Conservation (phyloP, 1,140 invertebrate genomes). For the Hyphantria cunea region DNA sequence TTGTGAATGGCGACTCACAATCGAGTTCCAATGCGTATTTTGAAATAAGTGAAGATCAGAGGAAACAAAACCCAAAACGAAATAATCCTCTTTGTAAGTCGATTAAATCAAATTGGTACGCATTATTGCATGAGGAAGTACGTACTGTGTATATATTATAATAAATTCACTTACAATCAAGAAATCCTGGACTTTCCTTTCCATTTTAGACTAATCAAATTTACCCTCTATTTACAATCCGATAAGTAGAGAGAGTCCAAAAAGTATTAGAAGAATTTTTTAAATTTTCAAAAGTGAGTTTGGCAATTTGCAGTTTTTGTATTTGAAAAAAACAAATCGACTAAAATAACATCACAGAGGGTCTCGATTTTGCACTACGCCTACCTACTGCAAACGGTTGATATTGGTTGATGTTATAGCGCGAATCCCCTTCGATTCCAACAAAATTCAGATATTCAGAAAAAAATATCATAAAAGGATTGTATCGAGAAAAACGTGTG, state of each 20-base stretch:
- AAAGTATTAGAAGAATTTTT: slow-evolving; percentile 38
- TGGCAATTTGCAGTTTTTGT: no score
- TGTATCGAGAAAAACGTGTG: no score
- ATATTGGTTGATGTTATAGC: no score
- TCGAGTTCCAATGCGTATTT: no score
- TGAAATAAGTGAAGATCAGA: neutral
- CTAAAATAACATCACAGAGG: no score
- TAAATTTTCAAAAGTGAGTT: slow-evolving; percentile 2
- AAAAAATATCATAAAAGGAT: no score
- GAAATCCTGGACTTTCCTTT: slow-evolving; percentile 42
- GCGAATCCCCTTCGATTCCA: no score
- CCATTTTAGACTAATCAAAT: slow-evolving; percentile 51
- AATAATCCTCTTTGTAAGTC: slow-evolving; percentile 14
- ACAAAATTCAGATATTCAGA: no score
- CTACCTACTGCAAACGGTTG: no score
- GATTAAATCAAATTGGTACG: slow-evolving; percentile 15
- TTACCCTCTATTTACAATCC: slow-evolving; percentile 54
- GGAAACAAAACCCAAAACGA: neutral
- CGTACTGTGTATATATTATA: slow-evolving; percentile 34
- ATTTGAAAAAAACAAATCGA: no score
- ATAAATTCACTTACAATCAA: slow-evolving; percentile 43
- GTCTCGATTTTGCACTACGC: no score
- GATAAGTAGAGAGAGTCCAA: slow-evolving; percentile 42
- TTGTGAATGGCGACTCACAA: no score
- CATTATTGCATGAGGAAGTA: slow-evolving; percentile 30